Percentiles rank a stretch among this genome's conserved stretches.
These are phyloP conservation scores for Pelobates cultripes DNA, from an alignment of 2,797 vertebrate species.

Conservation along the genomic window DNA sequence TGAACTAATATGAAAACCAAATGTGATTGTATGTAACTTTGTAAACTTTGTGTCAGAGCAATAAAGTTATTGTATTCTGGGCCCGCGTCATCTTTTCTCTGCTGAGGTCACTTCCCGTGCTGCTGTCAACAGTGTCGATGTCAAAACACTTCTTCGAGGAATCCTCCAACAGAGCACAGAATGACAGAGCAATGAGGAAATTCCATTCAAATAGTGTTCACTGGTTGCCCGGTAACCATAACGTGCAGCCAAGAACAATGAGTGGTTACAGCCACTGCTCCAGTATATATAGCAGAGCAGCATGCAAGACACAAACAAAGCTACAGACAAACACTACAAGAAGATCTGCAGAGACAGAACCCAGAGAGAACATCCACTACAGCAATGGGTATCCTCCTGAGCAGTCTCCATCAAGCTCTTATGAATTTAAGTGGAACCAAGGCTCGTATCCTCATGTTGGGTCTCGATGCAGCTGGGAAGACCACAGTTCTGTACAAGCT, in stretches of 20 bases:
- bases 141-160: neutral
- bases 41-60: neutral
- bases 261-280: neutral
- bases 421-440: slow-evolving; percentile 32
- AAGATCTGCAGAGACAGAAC: neutral
- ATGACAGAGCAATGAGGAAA: slow-evolving; percentile 22
- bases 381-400: slow-evolving; percentile 43
- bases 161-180: slow-evolving; percentile 25
- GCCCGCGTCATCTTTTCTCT: neutral
- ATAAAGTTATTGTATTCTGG: slow-evolving; percentile 26
- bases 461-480: slow-evolving; percentile 58
- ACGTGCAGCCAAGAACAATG: neutral
- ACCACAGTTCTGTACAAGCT: slow-evolving; percentile 56
- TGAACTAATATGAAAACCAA: no score
- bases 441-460: slow-evolving; percentile 53
- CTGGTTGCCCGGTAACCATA: neutral
- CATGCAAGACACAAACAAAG: neutral
- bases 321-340: neutral
- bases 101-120: slow-evolving; percentile 31
- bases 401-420: slow-evolving; percentile 24
- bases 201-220: neutral
- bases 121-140: neutral
- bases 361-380: neutral
- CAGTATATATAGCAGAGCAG: slow-evolving; percentile 18
- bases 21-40: no score